These are phyloP conservation scores for Heliconius nattereri DNA, from an alignment of 1,140 invertebrate species.

Conservation along the genomic window DNA sequence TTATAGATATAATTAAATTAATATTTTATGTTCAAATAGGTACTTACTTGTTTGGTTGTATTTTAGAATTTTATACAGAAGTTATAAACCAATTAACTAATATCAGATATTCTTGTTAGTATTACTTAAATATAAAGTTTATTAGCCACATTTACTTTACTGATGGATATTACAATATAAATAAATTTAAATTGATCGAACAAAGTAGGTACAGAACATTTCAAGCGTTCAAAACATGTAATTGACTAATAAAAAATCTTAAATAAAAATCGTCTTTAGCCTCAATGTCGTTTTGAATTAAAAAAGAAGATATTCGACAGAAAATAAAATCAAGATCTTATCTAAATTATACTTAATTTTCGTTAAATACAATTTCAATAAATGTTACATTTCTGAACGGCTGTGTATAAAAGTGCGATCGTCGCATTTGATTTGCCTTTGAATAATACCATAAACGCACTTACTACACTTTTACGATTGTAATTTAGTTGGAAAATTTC, in stretches of 20 bases:
- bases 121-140: background rate
- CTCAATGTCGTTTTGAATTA: background rate
- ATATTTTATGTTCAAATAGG: no score
- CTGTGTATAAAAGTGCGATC: conserved; percentile 62
- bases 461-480: conserved; percentile 74
- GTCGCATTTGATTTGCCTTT: conserved; percentile 72
- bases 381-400: conserved; percentile 46
- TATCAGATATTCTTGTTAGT: background rate
- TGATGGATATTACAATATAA: conserved; percentile 2
- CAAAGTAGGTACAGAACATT: background rate
- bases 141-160: background rate
- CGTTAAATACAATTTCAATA: conserved; percentile 9
- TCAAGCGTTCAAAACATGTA: background rate
- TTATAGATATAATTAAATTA: no score
- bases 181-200: background rate
- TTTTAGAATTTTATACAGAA: no score
- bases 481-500: conserved; percentile 72
- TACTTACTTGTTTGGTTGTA: no score
- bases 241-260: conserved; percentile 1
- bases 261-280: background rate
- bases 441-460: conserved; percentile 73
- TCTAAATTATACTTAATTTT: background rate
- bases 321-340: conserved; percentile 13
- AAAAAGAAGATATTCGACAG: conserved; percentile 4
- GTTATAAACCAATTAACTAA: background rate